Percentiles rank a stretch among this genome's conserved stretches.
phyloP scores from a whole-genome alignment of 2,797 vertebrate species.

The Sebastes hubbsi region DNA sequence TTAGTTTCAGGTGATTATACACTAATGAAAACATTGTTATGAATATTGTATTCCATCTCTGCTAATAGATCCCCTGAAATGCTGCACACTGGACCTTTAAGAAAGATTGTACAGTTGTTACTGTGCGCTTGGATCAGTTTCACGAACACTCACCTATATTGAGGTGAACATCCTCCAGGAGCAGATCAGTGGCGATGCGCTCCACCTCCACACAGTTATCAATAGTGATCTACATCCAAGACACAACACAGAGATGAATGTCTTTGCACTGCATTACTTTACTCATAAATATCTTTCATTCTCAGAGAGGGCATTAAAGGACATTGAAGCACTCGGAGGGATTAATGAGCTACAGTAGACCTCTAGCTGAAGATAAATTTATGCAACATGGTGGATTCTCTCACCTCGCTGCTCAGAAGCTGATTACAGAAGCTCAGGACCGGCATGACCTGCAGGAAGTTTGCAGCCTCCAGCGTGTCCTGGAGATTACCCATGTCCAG shows the following conservation, averaged over 20 bases:
- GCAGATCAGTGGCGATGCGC: conserved; percentile 78
- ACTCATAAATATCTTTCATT: neutral
- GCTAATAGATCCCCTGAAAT: neutral
- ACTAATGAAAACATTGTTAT: too few relatives aligned
- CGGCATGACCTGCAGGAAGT: conserved; percentile 86
- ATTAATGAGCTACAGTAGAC: neutral
- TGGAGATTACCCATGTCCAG: conserved; percentile 82
- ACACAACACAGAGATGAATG: neutral
- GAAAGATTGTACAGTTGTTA: neutral
- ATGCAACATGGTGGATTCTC: neutral
- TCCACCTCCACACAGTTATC: conserved; percentile 87
- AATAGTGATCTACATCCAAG: conserved; percentile 76
- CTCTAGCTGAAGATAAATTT: neutral
- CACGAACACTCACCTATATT: conserved; percentile 66
- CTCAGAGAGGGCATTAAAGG: neutral
- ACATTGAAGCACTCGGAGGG: neutral
- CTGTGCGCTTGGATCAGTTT: neutral
- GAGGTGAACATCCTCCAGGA: conserved; percentile 78
- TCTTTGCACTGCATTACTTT: neutral
- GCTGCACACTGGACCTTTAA: neutral
- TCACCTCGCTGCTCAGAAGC: conserved; percentile 86
- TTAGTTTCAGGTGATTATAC: too few relatives aligned
- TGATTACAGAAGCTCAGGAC: conserved; percentile 86
- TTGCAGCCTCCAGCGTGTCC: conserved; percentile 86
- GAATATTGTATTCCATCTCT: neutral